These are phyloP conservation scores for Procambarus clarkii DNA, from an alignment of 1,140 invertebrate genomes.

Conservation along the genomic window DNA sequence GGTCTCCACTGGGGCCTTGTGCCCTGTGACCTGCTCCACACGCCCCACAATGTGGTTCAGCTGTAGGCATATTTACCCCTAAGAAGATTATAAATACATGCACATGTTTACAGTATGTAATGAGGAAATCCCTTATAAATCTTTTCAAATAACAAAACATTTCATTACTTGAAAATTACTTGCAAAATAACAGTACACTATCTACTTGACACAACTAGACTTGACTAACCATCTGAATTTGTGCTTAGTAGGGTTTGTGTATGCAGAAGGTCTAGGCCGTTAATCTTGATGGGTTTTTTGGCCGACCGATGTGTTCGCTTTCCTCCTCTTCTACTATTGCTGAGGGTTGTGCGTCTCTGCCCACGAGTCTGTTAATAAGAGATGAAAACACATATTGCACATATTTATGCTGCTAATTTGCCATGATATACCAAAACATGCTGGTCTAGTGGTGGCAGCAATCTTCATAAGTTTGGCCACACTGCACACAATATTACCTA, in stretches of 20 bases:
- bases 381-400: not conserved
- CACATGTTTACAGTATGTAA: too few relatives aligned
- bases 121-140: not conserved
- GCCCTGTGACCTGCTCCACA: too few relatives aligned
- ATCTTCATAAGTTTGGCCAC: not conserved
- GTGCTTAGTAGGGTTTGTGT: slow-evolving; percentile 93
- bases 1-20: too few relatives aligned
- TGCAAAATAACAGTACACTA: not conserved
- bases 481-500: not conserved
- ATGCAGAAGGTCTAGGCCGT: slow-evolving; percentile 91
- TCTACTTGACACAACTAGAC: not conserved
- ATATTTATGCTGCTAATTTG: not conserved
- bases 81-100: too few relatives aligned
- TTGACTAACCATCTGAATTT: slow-evolving; percentile 79
- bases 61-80: too few relatives aligned
- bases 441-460: not conserved
- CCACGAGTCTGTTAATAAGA: slow-evolving; percentile 72
- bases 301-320: slow-evolving; percentile 77
- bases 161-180: not conserved
- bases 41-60: too few relatives aligned
- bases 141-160: not conserved
- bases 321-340: slow-evolving; percentile 77
- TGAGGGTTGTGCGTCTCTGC: slow-evolving; percentile 18
- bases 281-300: slow-evolving; percentile 84
- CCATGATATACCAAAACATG: not conserved